phyloP scores from a whole-genome alignment of 2,888 invertebrate genomes.

The Petrolisthes cinctipes region DNA sequence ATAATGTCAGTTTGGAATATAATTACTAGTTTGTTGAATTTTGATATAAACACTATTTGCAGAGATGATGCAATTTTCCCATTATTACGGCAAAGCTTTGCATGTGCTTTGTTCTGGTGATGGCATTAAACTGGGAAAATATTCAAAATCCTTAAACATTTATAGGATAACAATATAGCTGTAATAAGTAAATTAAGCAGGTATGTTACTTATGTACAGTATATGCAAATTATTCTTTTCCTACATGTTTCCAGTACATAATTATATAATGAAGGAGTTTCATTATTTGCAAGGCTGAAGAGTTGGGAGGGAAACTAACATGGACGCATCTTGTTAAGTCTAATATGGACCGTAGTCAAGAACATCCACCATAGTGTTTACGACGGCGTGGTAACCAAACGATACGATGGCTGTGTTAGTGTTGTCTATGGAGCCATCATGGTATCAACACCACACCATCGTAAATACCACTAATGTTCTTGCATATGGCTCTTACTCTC shows the following conservation, averaged over 20 bases:
- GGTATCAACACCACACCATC: too few species aligned
- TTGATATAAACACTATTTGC: too few species aligned
- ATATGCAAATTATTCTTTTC: conserved; percentile 9
- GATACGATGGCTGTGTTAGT: too few species aligned
- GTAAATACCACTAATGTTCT: too few species aligned
- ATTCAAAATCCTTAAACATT: conserved; percentile 8
- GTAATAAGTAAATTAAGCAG: conserved; percentile 17
- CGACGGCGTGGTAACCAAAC: too few species aligned
- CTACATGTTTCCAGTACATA: conserved; percentile 23
- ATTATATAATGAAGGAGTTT: conserved; percentile 6
- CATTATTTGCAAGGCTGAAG: neutral
- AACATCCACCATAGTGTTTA: too few species aligned
- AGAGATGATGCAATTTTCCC: conserved; percentile 20
- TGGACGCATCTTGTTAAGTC: conserved; percentile 15
- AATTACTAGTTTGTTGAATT: neutral
- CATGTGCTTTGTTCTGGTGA: conserved; percentile 47
- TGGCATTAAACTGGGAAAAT: conserved; percentile 41
- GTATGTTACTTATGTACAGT: conserved; percentile 4
- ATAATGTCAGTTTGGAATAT: neutral
- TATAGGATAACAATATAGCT: conserved; percentile 8
- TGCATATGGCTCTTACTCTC: too few species aligned
- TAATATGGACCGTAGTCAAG: too few species aligned
- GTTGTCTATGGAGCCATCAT: too few species aligned
- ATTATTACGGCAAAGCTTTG: conserved; percentile 39
- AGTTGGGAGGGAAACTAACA: conserved; percentile 48